Base-by-base conservation (phyloP, 1,140 invertebrate species). In the Sesamia nonagrioides region DNA sequence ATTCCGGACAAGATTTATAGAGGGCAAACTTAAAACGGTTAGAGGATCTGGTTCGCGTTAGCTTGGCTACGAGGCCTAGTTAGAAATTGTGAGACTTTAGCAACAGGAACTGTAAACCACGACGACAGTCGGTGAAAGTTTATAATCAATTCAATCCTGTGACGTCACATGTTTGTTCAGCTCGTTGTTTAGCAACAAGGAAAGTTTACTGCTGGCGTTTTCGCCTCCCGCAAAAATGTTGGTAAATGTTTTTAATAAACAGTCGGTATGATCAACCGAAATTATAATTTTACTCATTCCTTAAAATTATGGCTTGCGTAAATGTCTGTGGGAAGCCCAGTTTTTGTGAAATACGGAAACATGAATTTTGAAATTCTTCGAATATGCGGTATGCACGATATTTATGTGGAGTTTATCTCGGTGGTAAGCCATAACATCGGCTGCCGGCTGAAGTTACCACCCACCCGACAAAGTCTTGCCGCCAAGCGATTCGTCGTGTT, bases 121-220 rank as follows among this genome's bases (percentile, higher is more conserved):
- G 50, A 37, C 77, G 50, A 45, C 61, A 42, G 17, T 48, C 72
- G 35, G 61, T 54, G 74, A 85, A 87, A 89, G 81, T 89, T 88
- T 88, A 82, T 91, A 88, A 91, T 89, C 85, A 84, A 89, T 88
- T 86, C 88, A 83, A 80, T 82, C 80, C 74, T 8, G 76, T 86
- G 77, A 81, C 79, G 63, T 81, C 82, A 81, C 63, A 79, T 80
- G 82, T 82, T 84, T 52, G 77, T 61, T 48, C 21, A 35, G 15
- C 58, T 75, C 80, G 81, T 84, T 89, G 84, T 89, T 89, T 84
- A 81, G 58, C 81, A 87, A 84, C 84, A 86, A 81, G 78, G 86
- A 86, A 88, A 86, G 42, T 86, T 90, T 40, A 37, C 52, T 73
- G 13, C 18, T 61, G 15, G 6, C 71, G 35, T 71, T 71, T 71